phyloP scores from a whole-genome alignment of 1,140 invertebrate species.

The Diabrotica undecimpunctata region DNA sequence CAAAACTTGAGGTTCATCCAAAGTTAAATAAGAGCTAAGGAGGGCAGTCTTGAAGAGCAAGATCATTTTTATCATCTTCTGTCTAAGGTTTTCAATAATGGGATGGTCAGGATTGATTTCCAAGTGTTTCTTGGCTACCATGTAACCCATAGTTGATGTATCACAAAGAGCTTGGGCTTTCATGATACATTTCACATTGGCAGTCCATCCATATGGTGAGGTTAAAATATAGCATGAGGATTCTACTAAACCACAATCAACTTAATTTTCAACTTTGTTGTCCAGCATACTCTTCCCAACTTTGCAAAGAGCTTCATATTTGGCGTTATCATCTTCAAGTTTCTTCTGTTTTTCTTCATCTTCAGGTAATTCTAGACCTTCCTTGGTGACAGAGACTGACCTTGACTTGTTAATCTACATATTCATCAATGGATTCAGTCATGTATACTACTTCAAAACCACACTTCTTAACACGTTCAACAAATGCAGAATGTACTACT shows the following conservation, averaged over 20 bases:
- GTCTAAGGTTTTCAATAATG: slow-evolving; percentile 84
- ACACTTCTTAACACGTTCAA: slow-evolving; percentile 94
- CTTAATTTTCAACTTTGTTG: slow-evolving; percentile 90
- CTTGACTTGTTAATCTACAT: slow-evolving; percentile 96
- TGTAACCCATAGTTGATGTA: slow-evolving; percentile 96
- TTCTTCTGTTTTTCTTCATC: slow-evolving; percentile 97
- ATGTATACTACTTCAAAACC: slow-evolving; percentile 98
- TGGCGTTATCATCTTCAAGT: slow-evolving; percentile 90
- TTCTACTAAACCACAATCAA: slow-evolving; percentile 86
- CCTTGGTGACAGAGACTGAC: slow-evolving; percentile 98
- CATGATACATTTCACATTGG: slow-evolving; percentile 99
- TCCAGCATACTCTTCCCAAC: slow-evolving; percentile 98
- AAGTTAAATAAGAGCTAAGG: slow-evolving; percentile 84
- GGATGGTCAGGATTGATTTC: slow-evolving; percentile 98
- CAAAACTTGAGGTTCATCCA: slow-evolving; percentile 87
- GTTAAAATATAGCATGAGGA: slow-evolving; percentile 99
- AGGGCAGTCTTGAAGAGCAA: slow-evolving; percentile 88
- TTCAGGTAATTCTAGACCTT: slow-evolving; percentile 93
- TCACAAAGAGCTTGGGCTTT: slow-evolving; percentile 95
- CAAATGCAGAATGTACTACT: slow-evolving; percentile 95
- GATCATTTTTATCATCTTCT: slow-evolving; percentile 96
- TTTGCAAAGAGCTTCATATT: slow-evolving; percentile 93
- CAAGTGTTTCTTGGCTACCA: slow-evolving; percentile 95
- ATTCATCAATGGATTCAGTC: slow-evolving; percentile 98
- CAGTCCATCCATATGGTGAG: slow-evolving; percentile 98